Percentiles rank a stretch among this genome's conserved stretches.
Conservation (phyloP, 2,113 vertebrate species). For the Prietella phreatophila region DNA sequence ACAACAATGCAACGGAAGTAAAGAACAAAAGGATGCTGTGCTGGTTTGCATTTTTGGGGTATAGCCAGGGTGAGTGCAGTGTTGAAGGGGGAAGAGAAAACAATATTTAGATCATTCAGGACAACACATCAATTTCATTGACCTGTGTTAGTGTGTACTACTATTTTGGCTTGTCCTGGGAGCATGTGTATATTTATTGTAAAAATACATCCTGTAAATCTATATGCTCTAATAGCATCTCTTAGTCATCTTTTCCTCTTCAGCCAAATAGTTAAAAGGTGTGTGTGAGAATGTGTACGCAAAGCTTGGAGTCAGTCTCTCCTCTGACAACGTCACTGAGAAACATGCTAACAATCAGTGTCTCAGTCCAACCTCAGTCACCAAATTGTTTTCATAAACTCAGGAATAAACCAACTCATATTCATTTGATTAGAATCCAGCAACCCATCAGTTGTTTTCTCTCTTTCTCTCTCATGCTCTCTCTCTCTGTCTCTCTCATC, state of each 20-base stretch:
- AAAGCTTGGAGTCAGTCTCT: slow-evolving; percentile 9
- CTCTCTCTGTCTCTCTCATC: background rate
- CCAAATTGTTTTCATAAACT: background rate
- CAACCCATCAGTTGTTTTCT: no score
- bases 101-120: background rate
- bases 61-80: slow-evolving; percentile 16
- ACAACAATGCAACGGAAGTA: slow-evolving; percentile 7
- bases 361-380: background rate
- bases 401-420: background rate
- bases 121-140: background rate
- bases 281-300: background rate
- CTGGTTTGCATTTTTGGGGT: slow-evolving; percentile 8
- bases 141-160: background rate
- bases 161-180: background rate
- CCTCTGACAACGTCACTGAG: background rate
- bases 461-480: background rate
- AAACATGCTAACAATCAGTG: background rate
- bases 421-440: background rate
- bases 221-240: background rate
- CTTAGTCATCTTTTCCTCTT: background rate
- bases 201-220: background rate
- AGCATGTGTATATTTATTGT: background rate
- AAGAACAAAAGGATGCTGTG: slow-evolving; percentile 10
- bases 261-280: background rate
- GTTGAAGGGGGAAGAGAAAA: background rate